Evolutionary conservation across 2,797 vertebrate genomes (phyloP), one percentile per base, ranked within the genome.

Genomic region (Triplophysa bombifrons): DNA sequence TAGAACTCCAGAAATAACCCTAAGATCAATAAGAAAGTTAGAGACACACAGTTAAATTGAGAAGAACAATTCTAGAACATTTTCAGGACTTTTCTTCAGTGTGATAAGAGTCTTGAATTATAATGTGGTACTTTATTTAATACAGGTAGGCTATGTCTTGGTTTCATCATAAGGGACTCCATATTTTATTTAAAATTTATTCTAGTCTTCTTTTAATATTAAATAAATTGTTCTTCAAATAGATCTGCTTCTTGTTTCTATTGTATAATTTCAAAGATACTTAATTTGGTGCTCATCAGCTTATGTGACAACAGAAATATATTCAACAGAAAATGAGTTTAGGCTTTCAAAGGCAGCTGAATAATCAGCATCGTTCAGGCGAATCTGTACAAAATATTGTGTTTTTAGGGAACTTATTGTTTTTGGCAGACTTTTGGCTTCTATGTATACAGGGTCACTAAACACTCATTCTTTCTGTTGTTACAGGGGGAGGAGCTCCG

Each of bases 401-500:
- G 34, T 38, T 38, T 34, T 38, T 38, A 38, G 5, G 34, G 34
- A 38, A 38, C 34, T 7, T 38, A 41, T 22, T 22, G 41, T 41
- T 10, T 41, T 41, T 41, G 9, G 41, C 9, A 41, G 41, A 22
- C 22, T n/a, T n/a, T n/a, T n/a, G n/a, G n/a, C n/a, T 11, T 55
- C 48, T 65, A 20, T 81, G 69, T 76, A 58, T 75, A 12, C 53
- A 10, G 50, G 60, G 34, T 72, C 60, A 60, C 75, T 82, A 16
- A 78, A 56, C 22, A 55, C 55, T 66, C 22, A 48, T 50, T 82
- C 72, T 74, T 85, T 66, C 78, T 30, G 77, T 48, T 81, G 41
- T 84, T 84, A 60, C 76, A 90, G 88, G 82, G 69, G 27, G 82
- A 85, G 27, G 85, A 84, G 44, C 78, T 55, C 12, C 53, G 68